phyloP scores from a whole-genome alignment of 2,113 vertebrate species.

The Sturnira hondurensis region DNA sequence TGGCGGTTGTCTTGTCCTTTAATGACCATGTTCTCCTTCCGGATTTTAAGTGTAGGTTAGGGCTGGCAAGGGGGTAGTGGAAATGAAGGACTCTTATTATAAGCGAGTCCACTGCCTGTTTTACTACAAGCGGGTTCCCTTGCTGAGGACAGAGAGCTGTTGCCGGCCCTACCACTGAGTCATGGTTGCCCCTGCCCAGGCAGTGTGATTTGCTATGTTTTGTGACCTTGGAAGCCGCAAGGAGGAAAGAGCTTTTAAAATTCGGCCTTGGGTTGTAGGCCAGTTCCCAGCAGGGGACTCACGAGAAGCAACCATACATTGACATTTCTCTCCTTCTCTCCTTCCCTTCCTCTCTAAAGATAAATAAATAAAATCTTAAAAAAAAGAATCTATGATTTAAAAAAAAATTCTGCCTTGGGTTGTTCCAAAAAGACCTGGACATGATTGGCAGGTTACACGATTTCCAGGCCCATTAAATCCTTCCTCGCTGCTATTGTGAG shows the following conservation, averaged over 20 bases:
- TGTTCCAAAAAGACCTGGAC: not conserved
- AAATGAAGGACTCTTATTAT: not conserved
- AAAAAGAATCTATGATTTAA: too few relatives aligned
- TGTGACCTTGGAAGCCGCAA: not conserved
- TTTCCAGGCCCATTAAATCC: not conserved
- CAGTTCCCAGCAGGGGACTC: too few relatives aligned
- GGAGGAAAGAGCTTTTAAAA: not conserved
- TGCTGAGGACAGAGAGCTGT: not conserved
- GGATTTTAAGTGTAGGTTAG: constrained; percentile 45
- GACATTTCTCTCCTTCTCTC: too few relatives aligned
- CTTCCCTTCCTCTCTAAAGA: too few relatives aligned
- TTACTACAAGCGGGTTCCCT: not conserved
- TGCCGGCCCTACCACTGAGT: not conserved
- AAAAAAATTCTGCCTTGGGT: not conserved
- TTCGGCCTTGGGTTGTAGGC: not conserved
- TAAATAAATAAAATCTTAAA: too few relatives aligned
- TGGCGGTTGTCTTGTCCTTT: constrained; percentile 49
- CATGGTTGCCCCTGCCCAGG: not conserved
- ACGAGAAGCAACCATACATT: too few relatives aligned
- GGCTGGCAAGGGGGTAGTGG: not conserved
- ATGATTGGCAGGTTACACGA: not conserved
- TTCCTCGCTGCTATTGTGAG: not conserved
- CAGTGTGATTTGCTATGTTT: not conserved
- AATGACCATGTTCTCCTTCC: constrained; percentile 44
- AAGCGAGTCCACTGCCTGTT: not conserved